phyloP scores from a whole-genome alignment of 1,140 invertebrate genomes.

The Caerostris extrusa region DNA sequence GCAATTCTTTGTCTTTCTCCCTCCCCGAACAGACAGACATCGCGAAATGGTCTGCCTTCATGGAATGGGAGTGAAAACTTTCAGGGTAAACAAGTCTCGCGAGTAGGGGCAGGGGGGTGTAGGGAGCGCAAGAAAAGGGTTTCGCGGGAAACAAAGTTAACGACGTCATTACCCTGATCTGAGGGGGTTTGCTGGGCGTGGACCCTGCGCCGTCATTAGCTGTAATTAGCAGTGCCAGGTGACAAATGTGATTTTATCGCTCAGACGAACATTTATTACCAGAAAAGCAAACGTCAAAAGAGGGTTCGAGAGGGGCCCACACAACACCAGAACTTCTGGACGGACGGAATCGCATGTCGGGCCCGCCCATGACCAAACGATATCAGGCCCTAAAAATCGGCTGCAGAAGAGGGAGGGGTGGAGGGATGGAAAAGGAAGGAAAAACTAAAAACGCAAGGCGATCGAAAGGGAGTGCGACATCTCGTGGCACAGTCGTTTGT shows the following conservation, averaged over 20 bases:
- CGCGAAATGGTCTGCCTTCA: background rate
- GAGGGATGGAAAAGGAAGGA: background rate
- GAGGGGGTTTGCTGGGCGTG: slow-evolving; percentile 73
- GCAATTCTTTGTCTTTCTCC: background rate
- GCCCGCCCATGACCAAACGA: slow-evolving; percentile 65
- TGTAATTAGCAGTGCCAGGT: slow-evolving; percentile 77
- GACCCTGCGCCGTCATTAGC: slow-evolving; percentile 71
- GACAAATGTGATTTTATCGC: slow-evolving; percentile 76
- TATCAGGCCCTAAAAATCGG: slow-evolving; percentile 64
- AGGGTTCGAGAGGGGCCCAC: background rate
- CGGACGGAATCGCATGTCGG: slow-evolving; percentile 70
- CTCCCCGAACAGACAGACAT: background rate
- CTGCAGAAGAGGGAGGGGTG: too few relatives aligned
- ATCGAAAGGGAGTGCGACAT: slow-evolving; percentile 67
- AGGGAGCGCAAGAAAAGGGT: background rate
- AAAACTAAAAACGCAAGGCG: slow-evolving; percentile 61
- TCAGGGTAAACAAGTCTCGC: slow-evolving; percentile 42
- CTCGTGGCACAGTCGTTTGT: slow-evolving; percentile 57
- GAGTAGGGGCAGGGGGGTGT: background rate
- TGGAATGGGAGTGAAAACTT: slow-evolving; percentile 46
- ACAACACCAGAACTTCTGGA: slow-evolving; percentile 42
- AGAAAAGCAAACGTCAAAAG: slow-evolving; percentile 60
- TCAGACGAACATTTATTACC: slow-evolving; percentile 68
- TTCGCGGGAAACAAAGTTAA: slow-evolving; percentile 71
- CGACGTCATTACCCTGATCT: slow-evolving; percentile 76